These are phyloP conservation scores for Chondrosia reniformis DNA, from an alignment of 37 sponge, comb jelly and placozoan genomes.

Conservation along the genomic window DNA sequence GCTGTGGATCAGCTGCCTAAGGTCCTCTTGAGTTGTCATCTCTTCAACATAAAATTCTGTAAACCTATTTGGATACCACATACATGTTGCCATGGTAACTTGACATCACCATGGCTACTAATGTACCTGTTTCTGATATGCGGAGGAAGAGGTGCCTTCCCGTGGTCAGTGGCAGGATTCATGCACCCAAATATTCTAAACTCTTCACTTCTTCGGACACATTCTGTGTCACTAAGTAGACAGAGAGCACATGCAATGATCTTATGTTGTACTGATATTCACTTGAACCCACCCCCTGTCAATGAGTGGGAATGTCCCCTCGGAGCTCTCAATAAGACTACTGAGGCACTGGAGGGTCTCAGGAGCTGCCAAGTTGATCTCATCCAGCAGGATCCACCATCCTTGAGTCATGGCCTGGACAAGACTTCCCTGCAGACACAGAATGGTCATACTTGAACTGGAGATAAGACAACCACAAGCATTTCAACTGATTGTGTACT, in stretches of 20 bases:
- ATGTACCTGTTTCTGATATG: slow-evolving; percentile 80
- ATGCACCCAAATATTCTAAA: slow-evolving; percentile 95
- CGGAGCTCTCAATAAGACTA: slow-evolving; percentile 68
- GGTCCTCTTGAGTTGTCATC: slow-evolving; percentile 51
- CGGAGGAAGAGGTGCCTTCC: slow-evolving; percentile 82
- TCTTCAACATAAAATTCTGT: slow-evolving; percentile 93
- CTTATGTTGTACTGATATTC: not conserved
- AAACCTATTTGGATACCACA: slow-evolving; percentile 42
- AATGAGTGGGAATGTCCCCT: slow-evolving; percentile 63
- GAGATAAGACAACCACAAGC: not conserved
- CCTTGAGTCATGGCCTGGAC: slow-evolving; percentile 85
- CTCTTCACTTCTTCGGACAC: slow-evolving; percentile 63
- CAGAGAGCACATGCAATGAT: not conserved
- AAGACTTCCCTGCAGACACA: slow-evolving; percentile 72
- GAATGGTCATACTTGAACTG: not conserved
- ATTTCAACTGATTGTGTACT: slow-evolving; percentile 29
- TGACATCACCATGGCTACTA: not conserved
- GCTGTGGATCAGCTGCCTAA: slow-evolving; percentile 54
- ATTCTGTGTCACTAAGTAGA: slow-evolving; percentile 51
- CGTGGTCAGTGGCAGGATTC: slow-evolving; percentile 97
- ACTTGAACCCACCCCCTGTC: slow-evolving; percentile 60
- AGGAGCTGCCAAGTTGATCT: slow-evolving; percentile 91
- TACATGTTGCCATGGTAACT: not conserved
- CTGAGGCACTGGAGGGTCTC: slow-evolving; percentile 93
- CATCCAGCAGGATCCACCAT: slow-evolving; percentile 95